Conservation (phyloP, 2,888 invertebrate species). For the Stenolophus ochropezus region DNA sequence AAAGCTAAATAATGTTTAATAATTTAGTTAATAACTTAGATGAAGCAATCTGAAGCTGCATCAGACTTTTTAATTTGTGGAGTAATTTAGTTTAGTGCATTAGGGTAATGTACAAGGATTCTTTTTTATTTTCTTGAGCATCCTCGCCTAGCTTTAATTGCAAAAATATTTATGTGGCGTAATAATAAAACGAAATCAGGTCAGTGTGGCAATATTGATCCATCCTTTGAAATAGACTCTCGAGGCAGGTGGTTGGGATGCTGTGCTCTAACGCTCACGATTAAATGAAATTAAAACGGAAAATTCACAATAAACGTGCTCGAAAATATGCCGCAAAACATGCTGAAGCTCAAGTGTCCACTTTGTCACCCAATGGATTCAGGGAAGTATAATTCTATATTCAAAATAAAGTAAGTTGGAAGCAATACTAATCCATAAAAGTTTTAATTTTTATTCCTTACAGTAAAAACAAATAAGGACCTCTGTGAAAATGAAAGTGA, state of each 20-base stretch:
- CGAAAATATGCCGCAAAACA: too few relatives aligned
- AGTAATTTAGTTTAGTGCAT: too few relatives aligned
- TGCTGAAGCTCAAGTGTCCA: too few relatives aligned
- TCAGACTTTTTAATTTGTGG: background rate
- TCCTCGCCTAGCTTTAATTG: background rate
- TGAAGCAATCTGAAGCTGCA: background rate
- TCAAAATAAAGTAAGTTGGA: too few relatives aligned
- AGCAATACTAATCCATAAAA: too few relatives aligned
- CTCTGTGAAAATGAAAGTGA: too few relatives aligned
- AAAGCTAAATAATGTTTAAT: background rate
- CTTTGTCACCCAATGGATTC: too few relatives aligned
- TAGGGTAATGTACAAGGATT: background rate
- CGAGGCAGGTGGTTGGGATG: background rate
- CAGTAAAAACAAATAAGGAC: too few relatives aligned
- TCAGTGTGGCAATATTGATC: conserved; percentile 8
- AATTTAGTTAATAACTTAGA: background rate
- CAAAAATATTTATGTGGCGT: background rate
- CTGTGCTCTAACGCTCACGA: background rate
- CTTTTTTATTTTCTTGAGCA: background rate
- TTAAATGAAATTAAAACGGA: background rate
- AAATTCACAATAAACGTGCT: background rate
- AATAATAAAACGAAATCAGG: conserved; percentile 13
- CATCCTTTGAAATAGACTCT: conserved; percentile 1
- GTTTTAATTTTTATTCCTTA: too few relatives aligned
- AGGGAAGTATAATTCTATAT: too few relatives aligned